These are phyloP conservation scores for Sminthurinus signatus DNA, from an alignment of 1,140 invertebrate genomes.

Conservation along the genomic window DNA sequence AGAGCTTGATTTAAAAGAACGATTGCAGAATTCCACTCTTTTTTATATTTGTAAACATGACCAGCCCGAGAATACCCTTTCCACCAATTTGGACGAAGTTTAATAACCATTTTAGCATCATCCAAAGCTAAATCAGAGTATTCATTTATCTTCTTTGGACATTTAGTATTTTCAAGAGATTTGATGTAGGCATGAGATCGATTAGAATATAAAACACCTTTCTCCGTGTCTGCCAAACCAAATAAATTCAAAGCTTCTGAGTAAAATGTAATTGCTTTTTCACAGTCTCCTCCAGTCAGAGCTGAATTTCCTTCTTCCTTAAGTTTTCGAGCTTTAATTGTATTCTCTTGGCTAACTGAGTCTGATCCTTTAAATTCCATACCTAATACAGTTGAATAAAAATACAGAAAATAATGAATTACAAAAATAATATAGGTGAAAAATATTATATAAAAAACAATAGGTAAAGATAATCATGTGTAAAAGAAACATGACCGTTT, in stretches of 20 bases:
- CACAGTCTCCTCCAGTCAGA: not conserved
- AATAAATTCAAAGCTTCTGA: constrained; percentile 9
- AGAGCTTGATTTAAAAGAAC: not conserved
- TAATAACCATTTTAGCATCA: constrained; percentile 11
- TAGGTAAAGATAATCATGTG: too few species aligned
- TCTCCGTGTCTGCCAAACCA: constrained; percentile 1
- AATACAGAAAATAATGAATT: too few species aligned
- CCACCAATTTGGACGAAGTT: constrained; percentile 9
- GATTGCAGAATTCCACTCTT: constrained; percentile 3
- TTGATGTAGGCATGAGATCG: constrained; percentile 14
- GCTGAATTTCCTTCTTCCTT: constrained; percentile 17
- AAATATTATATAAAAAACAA: too few species aligned
- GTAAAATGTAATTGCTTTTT: constrained; percentile 16
- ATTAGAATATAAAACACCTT: constrained; percentile 27
- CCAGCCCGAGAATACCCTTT: constrained; percentile 18
- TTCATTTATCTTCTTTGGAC: not conserved
- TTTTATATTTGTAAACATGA: constrained; percentile 10
- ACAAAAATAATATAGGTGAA: too few species aligned
- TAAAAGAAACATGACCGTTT: too few species aligned
- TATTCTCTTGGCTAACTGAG: too few species aligned
- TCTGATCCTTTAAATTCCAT: too few species aligned
- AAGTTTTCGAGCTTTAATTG: not conserved
- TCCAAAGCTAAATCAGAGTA: constrained; percentile 8
- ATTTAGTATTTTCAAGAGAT: too few species aligned
- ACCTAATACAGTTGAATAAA: too few species aligned